Conservation (phyloP, 2,113 vertebrate species). For the Rhinolophus sinicus region DNA sequence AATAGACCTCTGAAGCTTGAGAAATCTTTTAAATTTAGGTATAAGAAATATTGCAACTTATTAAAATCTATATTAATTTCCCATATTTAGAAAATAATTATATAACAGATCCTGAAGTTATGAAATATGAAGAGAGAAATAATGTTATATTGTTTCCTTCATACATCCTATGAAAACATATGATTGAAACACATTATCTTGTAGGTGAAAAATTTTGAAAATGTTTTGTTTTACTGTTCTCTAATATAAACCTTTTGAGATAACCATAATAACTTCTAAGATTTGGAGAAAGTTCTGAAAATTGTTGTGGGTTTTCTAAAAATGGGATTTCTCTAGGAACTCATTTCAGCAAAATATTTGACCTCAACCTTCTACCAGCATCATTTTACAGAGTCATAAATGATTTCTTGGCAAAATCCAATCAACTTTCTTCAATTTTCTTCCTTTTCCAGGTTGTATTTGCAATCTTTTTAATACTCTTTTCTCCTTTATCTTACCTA, state of each 20-base stretch:
- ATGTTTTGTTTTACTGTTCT: background rate
- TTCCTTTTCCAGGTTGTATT: constrained; percentile 27
- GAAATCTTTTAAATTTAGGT: background rate
- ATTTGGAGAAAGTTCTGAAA: background rate
- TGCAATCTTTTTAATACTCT: background rate
- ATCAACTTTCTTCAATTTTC: background rate
- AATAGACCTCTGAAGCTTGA: background rate
- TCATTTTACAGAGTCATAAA: background rate
- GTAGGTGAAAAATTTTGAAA: background rate
- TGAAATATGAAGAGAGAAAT: background rate
- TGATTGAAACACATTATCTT: background rate
- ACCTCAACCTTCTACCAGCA: background rate
- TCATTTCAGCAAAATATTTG: constrained; percentile 40
- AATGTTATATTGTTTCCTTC: background rate
- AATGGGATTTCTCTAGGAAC: background rate
- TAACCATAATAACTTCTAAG: background rate
- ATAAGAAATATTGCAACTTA: background rate
- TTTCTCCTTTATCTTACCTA: background rate
- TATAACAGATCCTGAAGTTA: background rate
- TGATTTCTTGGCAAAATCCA: background rate
- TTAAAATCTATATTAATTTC: background rate
- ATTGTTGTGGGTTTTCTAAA: background rate
- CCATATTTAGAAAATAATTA: background rate
- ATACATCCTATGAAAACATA: background rate
- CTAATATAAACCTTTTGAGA: background rate